These are phyloP conservation scores for Selene dorsalis DNA, from an alignment of 2,797 vertebrate genomes.

Conservation along the genomic window DNA sequence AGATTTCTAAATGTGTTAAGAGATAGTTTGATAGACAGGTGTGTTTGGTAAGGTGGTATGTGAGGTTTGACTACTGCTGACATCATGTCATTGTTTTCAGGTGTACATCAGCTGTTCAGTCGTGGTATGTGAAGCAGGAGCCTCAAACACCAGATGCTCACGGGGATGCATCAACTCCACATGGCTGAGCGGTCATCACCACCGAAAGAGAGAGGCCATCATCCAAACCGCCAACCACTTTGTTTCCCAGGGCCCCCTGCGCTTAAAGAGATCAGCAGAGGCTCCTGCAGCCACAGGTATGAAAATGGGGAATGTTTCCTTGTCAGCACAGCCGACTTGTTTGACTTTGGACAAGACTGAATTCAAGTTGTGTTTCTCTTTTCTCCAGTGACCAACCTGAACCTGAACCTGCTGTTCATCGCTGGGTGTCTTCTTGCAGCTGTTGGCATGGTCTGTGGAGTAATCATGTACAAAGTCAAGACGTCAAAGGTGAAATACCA, in stretches of 20 bases:
- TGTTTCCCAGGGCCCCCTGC: slow-evolving; percentile 84
- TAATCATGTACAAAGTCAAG: slow-evolving; percentile 62
- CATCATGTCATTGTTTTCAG: slow-evolving; percentile 50
- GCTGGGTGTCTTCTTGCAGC: slow-evolving; percentile 69
- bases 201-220: slow-evolving; percentile 64
- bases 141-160: slow-evolving; percentile 71
- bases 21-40: not conserved
- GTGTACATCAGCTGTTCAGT: slow-evolving; percentile 84
- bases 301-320: not conserved
- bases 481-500: slow-evolving; percentile 63
- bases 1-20: not conserved
- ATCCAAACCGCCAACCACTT: slow-evolving; percentile 71
- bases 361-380: slow-evolving; percentile 4
- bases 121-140: slow-evolving; percentile 74
- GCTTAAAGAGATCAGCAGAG: slow-evolving; percentile 60
- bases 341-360: not conserved
- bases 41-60: no score
- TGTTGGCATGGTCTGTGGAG: slow-evolving; percentile 64
- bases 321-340: not conserved
- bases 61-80: not conserved
- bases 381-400: slow-evolving; percentile 61
- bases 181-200: fast-evolving
- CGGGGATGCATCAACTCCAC: slow-evolving; percentile 67
- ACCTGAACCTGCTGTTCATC: slow-evolving; percentile 73
- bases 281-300: slow-evolving; percentile 45